These are phyloP conservation scores for Rhimphoctona megacephalus DNA, from an alignment of 2,888 invertebrate genomes.

Conservation along the genomic window DNA sequence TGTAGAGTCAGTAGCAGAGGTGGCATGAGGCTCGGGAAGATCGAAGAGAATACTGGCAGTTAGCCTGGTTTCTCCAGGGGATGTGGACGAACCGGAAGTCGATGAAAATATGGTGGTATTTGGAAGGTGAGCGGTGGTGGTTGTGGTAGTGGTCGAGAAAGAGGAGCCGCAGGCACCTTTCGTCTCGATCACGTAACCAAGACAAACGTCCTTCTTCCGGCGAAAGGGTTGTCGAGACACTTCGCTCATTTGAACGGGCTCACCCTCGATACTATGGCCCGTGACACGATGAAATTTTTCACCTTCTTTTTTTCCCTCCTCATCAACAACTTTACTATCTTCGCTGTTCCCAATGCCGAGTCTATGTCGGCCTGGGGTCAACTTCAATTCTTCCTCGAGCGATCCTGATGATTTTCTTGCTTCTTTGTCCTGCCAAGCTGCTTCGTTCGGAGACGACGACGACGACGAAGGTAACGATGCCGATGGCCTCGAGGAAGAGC, in stretches of 20 bases:
- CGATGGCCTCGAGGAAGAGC: constrained; percentile 75
- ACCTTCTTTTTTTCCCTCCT: constrained; percentile 33
- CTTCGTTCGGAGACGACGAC: constrained; percentile 70
- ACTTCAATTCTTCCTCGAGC: constrained; percentile 50
- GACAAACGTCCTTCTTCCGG: constrained; percentile 65
- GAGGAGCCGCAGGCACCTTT: constrained; percentile 68
- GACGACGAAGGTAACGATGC: constrained; percentile 72
- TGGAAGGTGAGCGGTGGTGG: neutral
- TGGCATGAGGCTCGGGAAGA: constrained; percentile 77
- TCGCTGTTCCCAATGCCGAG: constrained; percentile 48
- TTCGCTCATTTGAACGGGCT: constrained; percentile 35
- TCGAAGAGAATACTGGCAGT: constrained; percentile 76
- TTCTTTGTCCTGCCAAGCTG: constrained; percentile 58
- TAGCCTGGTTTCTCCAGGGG: constrained; percentile 68
- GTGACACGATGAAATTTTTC: constrained; percentile 27
- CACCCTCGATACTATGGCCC: constrained; percentile 38
- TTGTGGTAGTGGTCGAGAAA: constrained; percentile 61
- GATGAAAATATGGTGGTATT: constrained; percentile 59
- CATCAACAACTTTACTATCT: constrained; percentile 26
- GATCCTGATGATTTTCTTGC: constrained; percentile 58
- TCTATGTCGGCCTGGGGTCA: constrained; percentile 64
- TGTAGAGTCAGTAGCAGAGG: constrained; percentile 73
- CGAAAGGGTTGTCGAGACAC: constrained; percentile 52
- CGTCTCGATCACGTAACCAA: constrained; percentile 65
- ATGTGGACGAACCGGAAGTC: constrained; percentile 68